Evolutionary conservation across 2,113 vertebrate genomes (phyloP).

Genomic region (Microtus richardsoni): DNA sequence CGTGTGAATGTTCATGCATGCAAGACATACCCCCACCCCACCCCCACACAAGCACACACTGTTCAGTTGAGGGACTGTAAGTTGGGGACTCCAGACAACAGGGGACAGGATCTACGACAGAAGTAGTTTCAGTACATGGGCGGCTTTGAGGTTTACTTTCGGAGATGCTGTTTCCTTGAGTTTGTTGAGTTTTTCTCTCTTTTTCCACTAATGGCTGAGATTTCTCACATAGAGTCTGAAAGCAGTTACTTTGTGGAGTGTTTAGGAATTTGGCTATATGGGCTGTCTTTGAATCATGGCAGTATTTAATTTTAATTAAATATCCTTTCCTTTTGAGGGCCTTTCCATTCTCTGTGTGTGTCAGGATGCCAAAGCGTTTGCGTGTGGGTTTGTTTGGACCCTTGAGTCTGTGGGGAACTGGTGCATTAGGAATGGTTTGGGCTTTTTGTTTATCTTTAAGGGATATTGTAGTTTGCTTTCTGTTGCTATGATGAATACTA

Average conservation of each 20-base stretch:
- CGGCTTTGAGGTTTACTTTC: background rate
- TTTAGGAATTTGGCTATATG: conserved; percentile 28
- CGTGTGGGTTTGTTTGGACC: background rate
- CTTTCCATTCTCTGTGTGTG: conserved; percentile 10
- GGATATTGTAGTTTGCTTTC: background rate
- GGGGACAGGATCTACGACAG: background rate
- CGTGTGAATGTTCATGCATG: no score
- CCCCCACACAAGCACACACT: background rate
- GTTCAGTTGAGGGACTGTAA: background rate
- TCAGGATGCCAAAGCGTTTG: background rate
- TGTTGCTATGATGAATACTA: background rate
- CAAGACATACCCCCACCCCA: background rate
- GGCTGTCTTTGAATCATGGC: conserved; percentile 16
- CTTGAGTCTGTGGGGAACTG: background rate
- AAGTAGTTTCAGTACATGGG: conserved; percentile 10
- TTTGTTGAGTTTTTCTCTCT: background rate
- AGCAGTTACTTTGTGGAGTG: background rate
- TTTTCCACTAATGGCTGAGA: background rate
- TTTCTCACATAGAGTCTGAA: conserved; percentile 17
- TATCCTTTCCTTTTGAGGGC: background rate
- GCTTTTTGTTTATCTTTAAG: background rate
- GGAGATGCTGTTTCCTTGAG: conserved; percentile 12
- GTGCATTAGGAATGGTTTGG: background rate
- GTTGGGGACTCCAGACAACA: background rate
- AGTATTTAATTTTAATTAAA: conserved; percentile 14